Conservation (phyloP, 2,888 invertebrate genomes). For the Magallana nippona region DNA sequence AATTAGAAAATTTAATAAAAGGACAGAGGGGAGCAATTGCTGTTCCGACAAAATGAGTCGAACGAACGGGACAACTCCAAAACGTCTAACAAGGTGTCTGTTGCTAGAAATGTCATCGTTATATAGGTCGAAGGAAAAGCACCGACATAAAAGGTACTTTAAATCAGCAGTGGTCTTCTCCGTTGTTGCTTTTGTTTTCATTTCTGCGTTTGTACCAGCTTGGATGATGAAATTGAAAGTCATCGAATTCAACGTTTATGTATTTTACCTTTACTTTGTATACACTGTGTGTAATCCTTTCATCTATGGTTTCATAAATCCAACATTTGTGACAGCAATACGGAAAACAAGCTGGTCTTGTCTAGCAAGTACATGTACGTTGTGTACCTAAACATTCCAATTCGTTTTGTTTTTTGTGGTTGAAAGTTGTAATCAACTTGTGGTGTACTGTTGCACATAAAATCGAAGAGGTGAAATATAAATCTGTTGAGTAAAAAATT, state of each 20-base stretch:
- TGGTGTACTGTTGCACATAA: too few relatives aligned
- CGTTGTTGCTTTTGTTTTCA: constrained; percentile 77
- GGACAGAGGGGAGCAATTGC: neutral
- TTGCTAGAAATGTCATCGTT: neutral
- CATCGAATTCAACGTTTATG: constrained; percentile 61
- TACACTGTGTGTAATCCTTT: constrained; percentile 78
- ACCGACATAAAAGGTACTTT: constrained; percentile 66
- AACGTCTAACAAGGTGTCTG: neutral
- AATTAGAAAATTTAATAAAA: neutral
- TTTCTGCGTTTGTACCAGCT: constrained; percentile 77
- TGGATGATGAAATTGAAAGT: constrained; percentile 73
- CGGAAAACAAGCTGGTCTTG: neutral
- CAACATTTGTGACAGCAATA: constrained; percentile 75
- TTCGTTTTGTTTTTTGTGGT: too few relatives aligned
- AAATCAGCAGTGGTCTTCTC: constrained; percentile 78
- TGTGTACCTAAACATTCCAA: too few relatives aligned
- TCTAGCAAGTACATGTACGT: too few relatives aligned
- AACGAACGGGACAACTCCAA: neutral
- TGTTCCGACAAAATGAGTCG: neutral
- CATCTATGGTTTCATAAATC: constrained; percentile 79
- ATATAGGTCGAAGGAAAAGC: neutral
- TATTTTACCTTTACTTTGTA: constrained; percentile 77
- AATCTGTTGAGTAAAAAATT: too few relatives aligned
- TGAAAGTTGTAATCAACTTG: too few relatives aligned
- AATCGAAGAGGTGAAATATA: too few relatives aligned